These are phyloP conservation scores for Chaitophorus viminalis DNA, from an alignment of 2,888 invertebrate species.

Conservation along the genomic window DNA sequence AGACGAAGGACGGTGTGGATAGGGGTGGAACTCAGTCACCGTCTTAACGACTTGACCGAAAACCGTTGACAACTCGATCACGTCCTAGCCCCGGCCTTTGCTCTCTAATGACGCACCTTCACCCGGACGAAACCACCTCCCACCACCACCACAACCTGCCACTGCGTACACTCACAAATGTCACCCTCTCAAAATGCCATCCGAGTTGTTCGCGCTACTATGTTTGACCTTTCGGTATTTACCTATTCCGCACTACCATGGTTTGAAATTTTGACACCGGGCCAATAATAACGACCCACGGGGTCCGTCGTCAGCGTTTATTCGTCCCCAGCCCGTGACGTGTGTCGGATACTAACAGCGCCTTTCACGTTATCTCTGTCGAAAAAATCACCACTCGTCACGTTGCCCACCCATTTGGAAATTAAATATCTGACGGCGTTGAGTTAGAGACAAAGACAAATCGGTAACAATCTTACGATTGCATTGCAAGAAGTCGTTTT, in stretches of 20 bases:
- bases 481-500: no score
- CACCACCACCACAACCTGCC: not conserved
- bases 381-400: conserved; percentile 31
- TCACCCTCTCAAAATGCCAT: conserved; percentile 60
- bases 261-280: conserved; percentile 56
- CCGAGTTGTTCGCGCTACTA: conserved; percentile 25
- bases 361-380: conserved; percentile 2
- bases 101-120: conserved; percentile 59
- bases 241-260: conserved; percentile 42
- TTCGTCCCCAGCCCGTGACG: conserved; percentile 24
- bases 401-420: not conserved
- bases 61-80: conserved; percentile 62
- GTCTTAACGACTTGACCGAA: conserved; percentile 62
- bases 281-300: conserved; percentile 56
- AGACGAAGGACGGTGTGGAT: not conserved
- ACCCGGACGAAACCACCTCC: not conserved
- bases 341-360: conserved; percentile 47
- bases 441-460: not conserved
- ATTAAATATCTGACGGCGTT: not conserved
- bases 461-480: not conserved
- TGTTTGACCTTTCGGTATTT: conserved; percentile 60
- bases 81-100: conserved; percentile 58
- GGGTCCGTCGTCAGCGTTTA: conserved; percentile 52
- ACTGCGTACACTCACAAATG: conserved; percentile 35
- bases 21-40: conserved; percentile 27